A percentile compares a stretch with the other conserved stretches of the same genome.
These are phyloP conservation scores for Vultur gryphus DNA, from an alignment of 2,797 vertebrate genomes.

Conservation along the genomic window DNA sequence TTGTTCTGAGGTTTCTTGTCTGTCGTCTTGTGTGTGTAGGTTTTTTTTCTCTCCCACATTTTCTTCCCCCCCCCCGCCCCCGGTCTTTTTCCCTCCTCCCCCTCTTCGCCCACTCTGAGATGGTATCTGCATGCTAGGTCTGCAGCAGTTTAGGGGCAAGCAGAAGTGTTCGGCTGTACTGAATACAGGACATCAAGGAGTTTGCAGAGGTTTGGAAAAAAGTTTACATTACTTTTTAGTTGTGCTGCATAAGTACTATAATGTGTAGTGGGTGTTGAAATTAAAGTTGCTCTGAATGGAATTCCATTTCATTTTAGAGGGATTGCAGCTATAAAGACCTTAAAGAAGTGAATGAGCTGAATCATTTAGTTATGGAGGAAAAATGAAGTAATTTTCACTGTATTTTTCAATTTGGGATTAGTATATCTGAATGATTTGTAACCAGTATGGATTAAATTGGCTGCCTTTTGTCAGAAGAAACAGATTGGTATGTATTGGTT, in stretches of 20 bases:
- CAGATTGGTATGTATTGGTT: not conserved
- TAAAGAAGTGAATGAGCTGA: not conserved
- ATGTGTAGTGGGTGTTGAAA: not conserved
- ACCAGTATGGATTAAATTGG: not conserved
- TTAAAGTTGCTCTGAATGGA: not conserved
- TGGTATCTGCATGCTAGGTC: not conserved
- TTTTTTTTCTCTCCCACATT: not conserved
- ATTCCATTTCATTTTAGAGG: not conserved
- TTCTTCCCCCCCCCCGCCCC: not conserved
- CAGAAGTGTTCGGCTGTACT: not conserved
- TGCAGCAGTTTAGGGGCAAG: not conserved
- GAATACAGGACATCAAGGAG: not conserved
- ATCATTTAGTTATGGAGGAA: not conserved
- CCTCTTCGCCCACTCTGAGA: not conserved
- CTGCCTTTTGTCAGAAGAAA: not conserved
- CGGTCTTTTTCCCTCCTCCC: not conserved
- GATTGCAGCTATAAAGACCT: not conserved
- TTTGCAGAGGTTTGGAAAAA: conserved; percentile 8
- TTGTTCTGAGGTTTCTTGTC: not conserved
- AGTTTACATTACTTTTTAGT: not conserved
- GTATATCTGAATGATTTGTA: not conserved
- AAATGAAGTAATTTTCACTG: not conserved
- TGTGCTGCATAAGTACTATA: not conserved
- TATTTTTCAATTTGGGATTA: not conserved
- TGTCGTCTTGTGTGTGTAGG: not conserved